Evolutionary conservation across 2,888 invertebrate species (phyloP).

Genomic region (Germaria angustata): DNA sequence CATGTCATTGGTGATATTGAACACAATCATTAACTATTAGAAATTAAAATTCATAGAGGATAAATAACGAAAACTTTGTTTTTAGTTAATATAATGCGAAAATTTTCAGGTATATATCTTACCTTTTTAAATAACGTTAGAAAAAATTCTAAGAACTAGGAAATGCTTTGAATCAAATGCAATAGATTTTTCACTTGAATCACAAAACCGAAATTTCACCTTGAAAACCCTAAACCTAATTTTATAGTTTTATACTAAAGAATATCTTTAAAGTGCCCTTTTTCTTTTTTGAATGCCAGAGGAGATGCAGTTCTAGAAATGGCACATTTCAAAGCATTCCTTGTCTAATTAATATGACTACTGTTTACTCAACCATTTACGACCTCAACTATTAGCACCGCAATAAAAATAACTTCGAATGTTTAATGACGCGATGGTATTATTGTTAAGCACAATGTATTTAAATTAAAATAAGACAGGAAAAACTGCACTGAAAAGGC

Average conservation of each 20-base stretch:
- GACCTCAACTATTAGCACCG: slow-evolving; percentile 37
- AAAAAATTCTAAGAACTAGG: slow-evolving; percentile 10
- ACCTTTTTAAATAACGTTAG: not conserved
- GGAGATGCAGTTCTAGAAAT: not conserved
- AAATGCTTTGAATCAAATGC: not conserved
- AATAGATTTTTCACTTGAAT: too few relatives aligned
- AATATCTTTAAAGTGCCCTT: not conserved
- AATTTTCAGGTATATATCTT: too few relatives aligned
- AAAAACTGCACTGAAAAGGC: not conserved
- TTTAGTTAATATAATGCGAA: too few relatives aligned
- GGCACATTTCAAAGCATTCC: not conserved
- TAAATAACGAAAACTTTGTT: not conserved
- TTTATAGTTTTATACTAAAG: not conserved
- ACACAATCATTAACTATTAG: slow-evolving; percentile 25
- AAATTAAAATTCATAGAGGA: not conserved
- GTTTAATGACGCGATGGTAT: not conserved
- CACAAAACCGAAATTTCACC: not conserved
- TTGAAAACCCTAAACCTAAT: not conserved
- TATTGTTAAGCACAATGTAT: not conserved
- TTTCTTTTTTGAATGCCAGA: slow-evolving; percentile 24
- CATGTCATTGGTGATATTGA: slow-evolving; percentile 49
- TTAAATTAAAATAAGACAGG: slow-evolving; percentile 24
- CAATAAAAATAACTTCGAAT: slow-evolving; percentile 30
- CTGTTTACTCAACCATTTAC: slow-evolving; percentile 57
- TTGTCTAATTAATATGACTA: not conserved